A percentile compares a stretch with the other conserved stretches of the same genome.
Conservation (phyloP, 2,797 vertebrate species). For the Clamator glandarius region DNA sequence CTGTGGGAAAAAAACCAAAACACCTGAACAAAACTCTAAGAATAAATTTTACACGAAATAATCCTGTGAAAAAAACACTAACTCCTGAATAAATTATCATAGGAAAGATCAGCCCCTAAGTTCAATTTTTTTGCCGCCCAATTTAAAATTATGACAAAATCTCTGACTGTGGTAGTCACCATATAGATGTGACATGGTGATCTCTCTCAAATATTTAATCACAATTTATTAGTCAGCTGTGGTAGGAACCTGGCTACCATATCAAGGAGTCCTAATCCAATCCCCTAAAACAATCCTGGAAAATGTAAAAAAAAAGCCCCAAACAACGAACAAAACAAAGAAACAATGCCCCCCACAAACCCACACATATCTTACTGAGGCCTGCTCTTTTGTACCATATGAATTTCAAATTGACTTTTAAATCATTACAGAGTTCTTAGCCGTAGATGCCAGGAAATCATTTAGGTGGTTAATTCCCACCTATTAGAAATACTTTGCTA, state of each 20-base stretch:
- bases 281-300: not conserved
- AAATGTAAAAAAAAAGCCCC: not conserved
- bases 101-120: not conserved
- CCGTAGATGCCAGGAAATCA: not conserved
- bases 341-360: not conserved
- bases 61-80: not conserved
- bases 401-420: not conserved
- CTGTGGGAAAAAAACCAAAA: fast-evolving
- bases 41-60: not conserved
- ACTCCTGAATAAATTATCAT: not conserved
- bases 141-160: not conserved
- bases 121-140: not conserved
- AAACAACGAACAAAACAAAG: not conserved
- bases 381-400: not conserved
- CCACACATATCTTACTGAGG: not conserved
- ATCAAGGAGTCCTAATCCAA: not conserved
- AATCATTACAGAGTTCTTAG: not conserved
- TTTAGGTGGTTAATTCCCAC: not conserved
- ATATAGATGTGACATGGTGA: not conserved
- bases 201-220: not conserved
- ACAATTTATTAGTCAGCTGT: not conserved
- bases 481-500: not conserved
- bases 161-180: not conserved
- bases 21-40: not conserved
- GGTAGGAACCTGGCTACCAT: not conserved